phyloP scores from a whole-genome alignment of 92 coral and sea anemone genomes.

The Bergia puertoricense region DNA sequence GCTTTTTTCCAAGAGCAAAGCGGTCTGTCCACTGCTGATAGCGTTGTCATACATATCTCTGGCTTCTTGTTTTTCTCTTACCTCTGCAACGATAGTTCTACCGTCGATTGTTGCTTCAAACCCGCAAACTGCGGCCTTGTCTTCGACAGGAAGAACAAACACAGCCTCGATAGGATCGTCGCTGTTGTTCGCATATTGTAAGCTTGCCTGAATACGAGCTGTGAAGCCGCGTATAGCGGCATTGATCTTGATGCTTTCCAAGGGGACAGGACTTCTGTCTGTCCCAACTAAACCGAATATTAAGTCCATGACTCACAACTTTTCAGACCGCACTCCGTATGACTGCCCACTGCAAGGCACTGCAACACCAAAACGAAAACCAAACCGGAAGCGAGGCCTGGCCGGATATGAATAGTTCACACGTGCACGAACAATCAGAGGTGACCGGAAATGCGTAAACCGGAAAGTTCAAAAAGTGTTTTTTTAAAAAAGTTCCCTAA shows the following conservation, averaged over 20 bases:
- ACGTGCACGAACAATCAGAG: no score
- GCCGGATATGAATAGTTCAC: no score
- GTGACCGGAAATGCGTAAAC: no score
- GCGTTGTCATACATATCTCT: constrained; percentile 79
- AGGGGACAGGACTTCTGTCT: background rate
- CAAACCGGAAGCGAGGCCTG: no score
- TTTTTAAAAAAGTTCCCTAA: no score
- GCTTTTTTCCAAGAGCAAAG: constrained; percentile 84
- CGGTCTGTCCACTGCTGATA: constrained; percentile 75
- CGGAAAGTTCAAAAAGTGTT: no score
- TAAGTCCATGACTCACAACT: background rate
- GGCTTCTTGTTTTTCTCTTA: constrained; percentile 82
- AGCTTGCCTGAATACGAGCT: background rate
- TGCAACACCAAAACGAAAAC: no score
- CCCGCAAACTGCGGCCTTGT: constrained; percentile 86
- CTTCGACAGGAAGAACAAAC: constrained; percentile 70
- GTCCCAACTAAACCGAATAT: background rate
- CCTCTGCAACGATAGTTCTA: constrained; percentile 77
- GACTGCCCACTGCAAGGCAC: no score
- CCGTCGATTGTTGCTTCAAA: constrained; percentile 83
- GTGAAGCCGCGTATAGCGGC: background rate
- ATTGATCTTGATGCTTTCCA: background rate
- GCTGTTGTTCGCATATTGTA: background rate
- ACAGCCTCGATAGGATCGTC: background rate
- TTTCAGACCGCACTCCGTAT: no score